Conservation (phyloP, 2,797 vertebrate genomes). For the Oryzias dopingdopingensis region DNA sequence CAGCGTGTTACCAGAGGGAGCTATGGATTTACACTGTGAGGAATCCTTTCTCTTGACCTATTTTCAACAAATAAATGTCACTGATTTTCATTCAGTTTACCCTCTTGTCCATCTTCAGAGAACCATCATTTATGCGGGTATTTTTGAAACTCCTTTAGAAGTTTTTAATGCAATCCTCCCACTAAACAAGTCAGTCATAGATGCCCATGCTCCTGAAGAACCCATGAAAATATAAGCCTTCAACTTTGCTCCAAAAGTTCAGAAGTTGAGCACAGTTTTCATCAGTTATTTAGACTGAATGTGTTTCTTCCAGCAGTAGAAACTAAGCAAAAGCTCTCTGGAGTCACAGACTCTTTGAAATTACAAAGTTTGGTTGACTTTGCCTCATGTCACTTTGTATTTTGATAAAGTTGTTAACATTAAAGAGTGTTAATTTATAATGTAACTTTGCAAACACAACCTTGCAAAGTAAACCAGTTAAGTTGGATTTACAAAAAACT, state of each 20-base stretch:
- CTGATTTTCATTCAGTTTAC: conserved; percentile 14
- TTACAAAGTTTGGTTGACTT: conserved; percentile 1
- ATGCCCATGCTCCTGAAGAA: too few species aligned
- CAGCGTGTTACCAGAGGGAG: conserved; percentile 46
- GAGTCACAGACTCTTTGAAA: conserved; percentile 2
- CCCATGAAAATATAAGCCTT: too few species aligned
- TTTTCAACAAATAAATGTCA: conserved; percentile 38
- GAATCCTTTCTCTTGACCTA: conserved; percentile 45
- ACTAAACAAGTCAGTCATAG: too few species aligned
- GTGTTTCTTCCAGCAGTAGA: conserved; percentile 14
- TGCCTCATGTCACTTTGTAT: background rate
- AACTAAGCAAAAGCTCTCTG: conserved; percentile 1
- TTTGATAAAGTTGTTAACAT: background rate
- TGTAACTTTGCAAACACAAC: background rate
- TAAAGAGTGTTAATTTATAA: background rate
- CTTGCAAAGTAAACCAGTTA: too few species aligned
- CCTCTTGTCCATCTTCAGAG: conserved; percentile 13
- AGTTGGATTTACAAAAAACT: too few species aligned
- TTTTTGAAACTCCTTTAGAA: conserved; percentile 3
- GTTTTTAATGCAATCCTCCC: too few species aligned
- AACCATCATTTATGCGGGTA: conserved; percentile 11
- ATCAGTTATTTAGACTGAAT: conserved; percentile 4
- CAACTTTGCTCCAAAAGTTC: background rate
- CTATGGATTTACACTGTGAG: conserved; percentile 41
- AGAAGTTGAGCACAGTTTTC: conserved; percentile 1